Percentiles rank a stretch among this genome's conserved stretches.
phyloP scores from a whole-genome alignment of 1,140 invertebrate species.

The Rhagoletis pomonella region DNA sequence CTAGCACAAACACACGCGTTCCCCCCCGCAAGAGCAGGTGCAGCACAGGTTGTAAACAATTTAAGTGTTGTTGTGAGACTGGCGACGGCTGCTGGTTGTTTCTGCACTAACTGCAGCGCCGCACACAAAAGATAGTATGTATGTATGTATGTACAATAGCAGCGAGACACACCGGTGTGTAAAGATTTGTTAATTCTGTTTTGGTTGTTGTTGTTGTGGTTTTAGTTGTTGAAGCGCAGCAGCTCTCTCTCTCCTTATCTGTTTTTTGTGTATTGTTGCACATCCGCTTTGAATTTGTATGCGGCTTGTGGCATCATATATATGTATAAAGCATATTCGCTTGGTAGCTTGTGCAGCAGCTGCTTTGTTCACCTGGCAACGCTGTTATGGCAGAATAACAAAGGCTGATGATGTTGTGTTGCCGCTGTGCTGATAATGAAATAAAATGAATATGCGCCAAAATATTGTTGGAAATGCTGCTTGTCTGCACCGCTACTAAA shows the following conservation, averaged over 20 bases:
- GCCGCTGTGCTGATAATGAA: background rate
- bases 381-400: background rate
- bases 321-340: background rate
- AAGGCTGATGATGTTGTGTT: background rate
- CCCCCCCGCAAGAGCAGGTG: background rate
- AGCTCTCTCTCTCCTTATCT: background rate
- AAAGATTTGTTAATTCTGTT: background rate
- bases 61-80: no score
- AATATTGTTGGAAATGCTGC: no score
- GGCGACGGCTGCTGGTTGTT: no score
- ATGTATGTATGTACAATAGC: no score
- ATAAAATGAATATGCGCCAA: no score
- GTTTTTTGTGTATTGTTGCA: background rate
- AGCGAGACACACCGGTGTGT: background rate
- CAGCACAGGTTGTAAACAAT: slow-evolving; percentile 23
- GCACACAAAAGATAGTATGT: no score
- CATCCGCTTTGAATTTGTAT: slow-evolving; percentile 6
- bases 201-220: background rate
- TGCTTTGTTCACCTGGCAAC: background rate
- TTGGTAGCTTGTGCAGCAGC: background rate
- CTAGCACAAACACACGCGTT: background rate
- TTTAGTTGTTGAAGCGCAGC: background rate
- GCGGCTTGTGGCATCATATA: slow-evolving; percentile 30
- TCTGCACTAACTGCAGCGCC: no score
- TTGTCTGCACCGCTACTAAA: background rate